These are phyloP conservation scores for Enteromius unitaeniatus DNA, from an alignment of 2,797 vertebrate genomes.

Conservation along the genomic window DNA sequence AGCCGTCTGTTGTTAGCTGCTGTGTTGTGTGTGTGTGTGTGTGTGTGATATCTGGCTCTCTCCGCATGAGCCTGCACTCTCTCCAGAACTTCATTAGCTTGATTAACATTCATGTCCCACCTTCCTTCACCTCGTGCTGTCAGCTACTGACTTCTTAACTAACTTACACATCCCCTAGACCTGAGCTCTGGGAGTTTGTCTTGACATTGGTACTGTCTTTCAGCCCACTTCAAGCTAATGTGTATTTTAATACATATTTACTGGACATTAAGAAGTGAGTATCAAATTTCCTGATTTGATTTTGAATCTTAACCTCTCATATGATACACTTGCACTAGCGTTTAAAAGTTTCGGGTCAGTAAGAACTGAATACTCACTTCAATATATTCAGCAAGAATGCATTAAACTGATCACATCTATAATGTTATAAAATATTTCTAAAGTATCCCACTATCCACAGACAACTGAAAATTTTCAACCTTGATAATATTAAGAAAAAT, in stretches of 20 bases:
- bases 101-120: constrained; percentile 54
- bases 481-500: neutral
- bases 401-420: neutral
- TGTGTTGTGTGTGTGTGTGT: constrained; percentile 34
- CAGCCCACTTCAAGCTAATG: neutral
- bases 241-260: neutral
- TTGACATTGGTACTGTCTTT: constrained; percentile 35
- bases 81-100: constrained; percentile 59
- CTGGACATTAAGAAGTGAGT: neutral
- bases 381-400: neutral
- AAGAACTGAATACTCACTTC: neutral
- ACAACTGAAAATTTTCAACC: neutral
- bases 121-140: constrained; percentile 20
- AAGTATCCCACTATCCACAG: neutral
- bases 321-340: neutral
- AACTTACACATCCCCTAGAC: constrained; percentile 29
- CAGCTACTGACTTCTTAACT: constrained; percentile 25
- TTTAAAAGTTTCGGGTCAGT: neutral
- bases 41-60: constrained; percentile 41
- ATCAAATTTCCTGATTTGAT: neutral
- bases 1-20: constrained; percentile 56
- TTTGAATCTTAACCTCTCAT: neutral
- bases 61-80: constrained; percentile 32
- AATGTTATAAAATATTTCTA: neutral
- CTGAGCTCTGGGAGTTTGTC: neutral